These are phyloP conservation scores for Andrena praecox DNA, from an alignment of 2,888 invertebrate genomes.

Conservation along the genomic window DNA sequence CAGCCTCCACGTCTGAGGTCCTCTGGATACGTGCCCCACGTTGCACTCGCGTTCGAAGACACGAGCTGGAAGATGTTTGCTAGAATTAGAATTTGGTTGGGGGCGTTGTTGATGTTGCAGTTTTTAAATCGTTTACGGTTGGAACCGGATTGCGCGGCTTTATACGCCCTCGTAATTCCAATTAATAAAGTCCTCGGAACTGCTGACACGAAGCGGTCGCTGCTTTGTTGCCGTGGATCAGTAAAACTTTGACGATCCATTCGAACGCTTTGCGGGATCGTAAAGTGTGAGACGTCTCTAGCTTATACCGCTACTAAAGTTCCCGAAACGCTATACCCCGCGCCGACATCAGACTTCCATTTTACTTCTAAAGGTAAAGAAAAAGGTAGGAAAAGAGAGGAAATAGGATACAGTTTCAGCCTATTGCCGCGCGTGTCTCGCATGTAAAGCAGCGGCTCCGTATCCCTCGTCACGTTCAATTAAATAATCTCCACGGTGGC, in stretches of 20 bases:
- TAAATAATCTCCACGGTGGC: not conserved
- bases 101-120: not conserved
- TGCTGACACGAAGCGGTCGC: not conserved
- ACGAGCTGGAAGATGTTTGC: not conserved
- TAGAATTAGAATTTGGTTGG: not conserved
- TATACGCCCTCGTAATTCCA: not conserved
- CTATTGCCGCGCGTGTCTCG: too few species aligned
- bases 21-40: not conserved
- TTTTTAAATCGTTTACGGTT: not conserved
- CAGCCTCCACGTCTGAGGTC: not conserved
- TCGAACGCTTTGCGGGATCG: not conserved
- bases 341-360: not conserved
- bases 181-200: too few species aligned
- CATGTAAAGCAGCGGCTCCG: too few species aligned
- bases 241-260: conserved; percentile 16
- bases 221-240: conserved; percentile 3
- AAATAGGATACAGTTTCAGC: not conserved
- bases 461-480: not conserved
- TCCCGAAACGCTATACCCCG: not conserved
- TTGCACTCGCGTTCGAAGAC: not conserved
- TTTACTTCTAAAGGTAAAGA: not conserved
- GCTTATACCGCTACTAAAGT: not conserved
- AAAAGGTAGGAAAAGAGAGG: not conserved
- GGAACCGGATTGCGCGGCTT: not conserved
- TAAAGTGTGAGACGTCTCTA: not conserved